phyloP scores from a whole-genome alignment of 2,888 invertebrate genomes.

The Spatulosminthurus flaviceps region DNA sequence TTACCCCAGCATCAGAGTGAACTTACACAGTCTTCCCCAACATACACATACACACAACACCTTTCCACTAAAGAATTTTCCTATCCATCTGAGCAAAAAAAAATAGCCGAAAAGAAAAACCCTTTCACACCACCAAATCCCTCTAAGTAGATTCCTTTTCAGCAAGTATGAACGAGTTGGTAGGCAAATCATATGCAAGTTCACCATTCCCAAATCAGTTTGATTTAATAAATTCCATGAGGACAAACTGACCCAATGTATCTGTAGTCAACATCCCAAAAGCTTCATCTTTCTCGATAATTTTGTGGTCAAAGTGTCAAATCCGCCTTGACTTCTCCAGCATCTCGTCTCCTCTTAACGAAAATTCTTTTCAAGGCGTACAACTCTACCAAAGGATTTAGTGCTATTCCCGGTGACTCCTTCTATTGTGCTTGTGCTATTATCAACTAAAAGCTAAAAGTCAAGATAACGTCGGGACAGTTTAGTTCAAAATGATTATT shows the following conservation, averaged over 20 bases:
- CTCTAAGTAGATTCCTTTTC: not conserved
- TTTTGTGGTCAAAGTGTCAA: not conserved
- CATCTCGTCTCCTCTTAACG: no score
- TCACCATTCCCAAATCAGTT: not conserved
- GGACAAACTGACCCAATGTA: slow-evolving; percentile 20
- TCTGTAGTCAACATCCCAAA: not conserved
- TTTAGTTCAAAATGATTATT: no score
- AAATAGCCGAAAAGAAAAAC: no score
- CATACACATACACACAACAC: slow-evolving; percentile 1
- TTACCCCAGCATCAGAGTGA: slow-evolving; percentile 9
- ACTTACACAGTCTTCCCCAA: not conserved
- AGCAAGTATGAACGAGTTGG: not conserved
- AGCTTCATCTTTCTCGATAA: not conserved
- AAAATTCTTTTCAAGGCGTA: no score
- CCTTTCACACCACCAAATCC: slow-evolving; percentile 32
- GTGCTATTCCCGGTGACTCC: no score
- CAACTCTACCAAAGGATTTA: no score
- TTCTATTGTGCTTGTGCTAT: no score
- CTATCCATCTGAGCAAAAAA: not conserved
- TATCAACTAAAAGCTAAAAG: no score
- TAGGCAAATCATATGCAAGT: not conserved
- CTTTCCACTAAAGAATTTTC: not conserved
- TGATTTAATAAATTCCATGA: not conserved
- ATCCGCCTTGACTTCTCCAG: not conserved
- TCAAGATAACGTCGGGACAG: no score